phyloP scores from a whole-genome alignment of 2,113 vertebrate genomes.

The Crotophaga sulcirostris region DNA sequence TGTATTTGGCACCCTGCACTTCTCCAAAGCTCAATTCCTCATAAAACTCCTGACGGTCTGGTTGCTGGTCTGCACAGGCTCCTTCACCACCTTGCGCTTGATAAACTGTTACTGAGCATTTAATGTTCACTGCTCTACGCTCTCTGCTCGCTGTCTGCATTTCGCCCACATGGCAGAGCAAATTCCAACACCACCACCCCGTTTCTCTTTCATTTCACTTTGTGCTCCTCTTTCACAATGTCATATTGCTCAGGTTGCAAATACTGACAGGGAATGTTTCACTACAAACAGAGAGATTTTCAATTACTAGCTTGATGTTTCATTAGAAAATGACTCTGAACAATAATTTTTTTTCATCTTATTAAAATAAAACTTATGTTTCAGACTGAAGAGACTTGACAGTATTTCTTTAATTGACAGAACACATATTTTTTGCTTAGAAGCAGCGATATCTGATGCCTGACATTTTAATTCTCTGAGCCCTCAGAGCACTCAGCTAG shows the following conservation, averaged over 20 bases:
- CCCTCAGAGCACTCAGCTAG: not conserved
- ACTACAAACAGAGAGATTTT: constrained; percentile 20
- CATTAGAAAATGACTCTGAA: not conserved
- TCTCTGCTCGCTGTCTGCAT: not conserved
- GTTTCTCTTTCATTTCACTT: not conserved
- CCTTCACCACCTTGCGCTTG: not conserved
- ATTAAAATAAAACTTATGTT: constrained; percentile 19
- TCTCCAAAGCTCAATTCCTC: not conserved
- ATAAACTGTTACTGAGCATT: not conserved
- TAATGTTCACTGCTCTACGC: not conserved
- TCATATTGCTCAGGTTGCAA: constrained; percentile 57
- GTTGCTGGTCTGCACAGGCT: not conserved
- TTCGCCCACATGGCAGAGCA: not conserved
- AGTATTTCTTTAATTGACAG: constrained; percentile 1
- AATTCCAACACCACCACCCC: not conserved
- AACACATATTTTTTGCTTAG: not conserved
- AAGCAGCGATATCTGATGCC: not conserved
- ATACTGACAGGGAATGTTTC: constrained; percentile 40
- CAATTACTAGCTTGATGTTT: constrained; percentile 7
- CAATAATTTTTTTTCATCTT: not conserved
- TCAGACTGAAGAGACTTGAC: not conserved
- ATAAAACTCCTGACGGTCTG: accelerated
- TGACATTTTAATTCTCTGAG: not conserved
- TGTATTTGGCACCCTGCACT: not conserved
- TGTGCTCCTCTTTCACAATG: not conserved